phyloP scores from a whole-genome alignment of 2,888 invertebrate species.

The Eupithecia dodoneata region DNA sequence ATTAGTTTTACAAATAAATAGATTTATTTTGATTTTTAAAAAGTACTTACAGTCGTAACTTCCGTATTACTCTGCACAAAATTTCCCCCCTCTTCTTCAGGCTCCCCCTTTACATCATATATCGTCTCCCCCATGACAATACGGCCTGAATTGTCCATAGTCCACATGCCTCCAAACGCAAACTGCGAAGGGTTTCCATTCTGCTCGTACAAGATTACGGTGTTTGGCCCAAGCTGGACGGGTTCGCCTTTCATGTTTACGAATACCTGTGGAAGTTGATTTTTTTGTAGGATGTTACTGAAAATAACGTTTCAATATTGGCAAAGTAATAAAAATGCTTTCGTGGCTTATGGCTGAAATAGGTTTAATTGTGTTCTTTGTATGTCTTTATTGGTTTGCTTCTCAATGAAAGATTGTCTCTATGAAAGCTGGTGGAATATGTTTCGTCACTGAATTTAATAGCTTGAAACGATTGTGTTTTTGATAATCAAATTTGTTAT shows the following conservation, averaged over 20 bases:
- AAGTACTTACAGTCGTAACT: slow-evolving; percentile 71
- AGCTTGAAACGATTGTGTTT: too few relatives aligned
- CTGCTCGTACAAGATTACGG: slow-evolving; percentile 80
- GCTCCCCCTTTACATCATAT: slow-evolving; percentile 80
- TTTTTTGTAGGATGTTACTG: background rate
- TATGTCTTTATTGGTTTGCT: too few relatives aligned
- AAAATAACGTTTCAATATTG: too few relatives aligned
- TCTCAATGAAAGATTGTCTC: background rate
- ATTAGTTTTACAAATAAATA: too few relatives aligned
- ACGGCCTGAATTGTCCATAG: slow-evolving; percentile 78
- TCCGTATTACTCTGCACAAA: slow-evolving; percentile 76
- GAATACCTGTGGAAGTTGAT: slow-evolving; percentile 54
- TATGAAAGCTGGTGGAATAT: background rate
- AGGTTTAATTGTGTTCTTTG: too few relatives aligned
- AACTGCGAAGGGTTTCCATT: slow-evolving; percentile 79
- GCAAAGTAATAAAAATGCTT: too few relatives aligned
- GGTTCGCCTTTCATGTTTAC: slow-evolving; percentile 82
- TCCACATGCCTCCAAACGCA: slow-evolving; percentile 81
- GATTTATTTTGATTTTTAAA: background rate
- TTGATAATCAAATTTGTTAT: too few relatives aligned
- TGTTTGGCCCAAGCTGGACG: slow-evolving; percentile 79
- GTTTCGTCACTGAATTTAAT: background rate
- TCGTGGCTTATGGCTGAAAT: too few relatives aligned
- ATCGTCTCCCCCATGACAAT: slow-evolving; percentile 83
- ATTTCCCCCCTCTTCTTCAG: slow-evolving; percentile 72